Percentiles rank a stretch among this genome's conserved stretches.
These are phyloP conservation scores for Zelleria hepariella DNA, from an alignment of 2,888 invertebrate species.

Conservation along the genomic window DNA sequence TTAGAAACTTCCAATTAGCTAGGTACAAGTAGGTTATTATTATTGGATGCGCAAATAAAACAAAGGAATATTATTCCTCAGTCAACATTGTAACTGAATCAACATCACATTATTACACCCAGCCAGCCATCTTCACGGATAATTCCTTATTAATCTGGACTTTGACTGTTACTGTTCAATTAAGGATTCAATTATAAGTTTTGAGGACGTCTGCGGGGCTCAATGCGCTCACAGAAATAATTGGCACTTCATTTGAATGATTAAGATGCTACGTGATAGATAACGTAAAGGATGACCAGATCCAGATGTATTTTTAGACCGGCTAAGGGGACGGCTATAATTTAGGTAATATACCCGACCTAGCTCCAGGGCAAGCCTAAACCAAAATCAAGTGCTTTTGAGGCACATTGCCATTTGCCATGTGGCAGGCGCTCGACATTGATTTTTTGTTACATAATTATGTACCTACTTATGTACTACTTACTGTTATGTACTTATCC, in stretches of 20 bases:
- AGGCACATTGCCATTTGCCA: too few species aligned
- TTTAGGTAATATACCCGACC: too few species aligned
- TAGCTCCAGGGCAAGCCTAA: too few species aligned
- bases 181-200: slow-evolving; percentile 56
- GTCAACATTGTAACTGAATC: background rate
- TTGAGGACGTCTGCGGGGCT: slow-evolving; percentile 30
- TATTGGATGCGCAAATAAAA: background rate
- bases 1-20: too few species aligned
- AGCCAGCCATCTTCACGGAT: slow-evolving; percentile 5
- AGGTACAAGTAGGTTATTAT: background rate
- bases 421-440: too few species aligned
- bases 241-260: slow-evolving; percentile 23
- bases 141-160: slow-evolving; percentile 39
- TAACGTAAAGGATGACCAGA: background rate
- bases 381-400: too few species aligned
- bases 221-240: slow-evolving; percentile 34
- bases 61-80: background rate
- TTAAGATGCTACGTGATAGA: background rate
- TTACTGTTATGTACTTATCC: too few species aligned
- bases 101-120: background rate
- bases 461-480: too few species aligned
- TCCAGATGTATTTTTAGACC: too few species aligned
- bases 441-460: too few species aligned
- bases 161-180: slow-evolving; percentile 52
- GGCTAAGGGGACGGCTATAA: too few species aligned